phyloP scores from a whole-genome alignment of 2,888 invertebrate species.

The Euproctis similis region DNA sequence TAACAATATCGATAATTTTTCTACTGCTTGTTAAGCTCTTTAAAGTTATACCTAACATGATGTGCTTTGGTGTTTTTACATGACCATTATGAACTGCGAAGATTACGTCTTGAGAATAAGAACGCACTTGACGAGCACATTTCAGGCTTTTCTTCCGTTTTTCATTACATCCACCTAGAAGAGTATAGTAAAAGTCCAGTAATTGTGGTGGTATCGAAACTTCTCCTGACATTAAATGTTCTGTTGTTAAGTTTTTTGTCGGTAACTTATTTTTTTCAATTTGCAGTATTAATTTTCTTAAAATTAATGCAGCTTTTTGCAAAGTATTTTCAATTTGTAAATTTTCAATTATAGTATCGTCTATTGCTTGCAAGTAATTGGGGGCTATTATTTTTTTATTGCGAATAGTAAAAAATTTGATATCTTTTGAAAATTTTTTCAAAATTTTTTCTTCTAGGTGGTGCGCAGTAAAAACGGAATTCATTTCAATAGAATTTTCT shows the following conservation, averaged over 20 bases:
- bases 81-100: slow-evolving; percentile 1
- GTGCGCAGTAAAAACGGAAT: slow-evolving; percentile 16
- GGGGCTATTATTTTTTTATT: slow-evolving; percentile 23
- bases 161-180: slow-evolving; percentile 11
- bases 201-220: slow-evolving; percentile 13
- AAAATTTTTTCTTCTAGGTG: slow-evolving; percentile 19
- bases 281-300: slow-evolving; percentile 9
- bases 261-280: slow-evolving; percentile 15
- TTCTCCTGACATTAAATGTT: slow-evolving; percentile 14
- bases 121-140: slow-evolving; percentile 12
- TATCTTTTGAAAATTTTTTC: slow-evolving; percentile 17
- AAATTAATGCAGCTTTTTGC: slow-evolving; percentile 9
- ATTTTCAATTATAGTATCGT: slow-evolving; percentile 11
- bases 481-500: slow-evolving; percentile 7
- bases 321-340: slow-evolving; percentile 17
- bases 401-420: slow-evolving; percentile 17
- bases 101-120: slow-evolving; percentile 6
- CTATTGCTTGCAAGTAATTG: slow-evolving; percentile 9
- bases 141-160: slow-evolving; percentile 13
- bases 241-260: slow-evolving; percentile 6
- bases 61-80: not conserved
- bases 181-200: slow-evolving; percentile 14
- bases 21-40: slow-evolving; percentile 6
- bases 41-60: not conserved
- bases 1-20: slow-evolving; percentile 4